Percentiles rank a stretch among this genome's conserved stretches.
phyloP scores from a whole-genome alignment of 2,797 vertebrate species.

The Pipistrellus pipistrellus region DNA sequence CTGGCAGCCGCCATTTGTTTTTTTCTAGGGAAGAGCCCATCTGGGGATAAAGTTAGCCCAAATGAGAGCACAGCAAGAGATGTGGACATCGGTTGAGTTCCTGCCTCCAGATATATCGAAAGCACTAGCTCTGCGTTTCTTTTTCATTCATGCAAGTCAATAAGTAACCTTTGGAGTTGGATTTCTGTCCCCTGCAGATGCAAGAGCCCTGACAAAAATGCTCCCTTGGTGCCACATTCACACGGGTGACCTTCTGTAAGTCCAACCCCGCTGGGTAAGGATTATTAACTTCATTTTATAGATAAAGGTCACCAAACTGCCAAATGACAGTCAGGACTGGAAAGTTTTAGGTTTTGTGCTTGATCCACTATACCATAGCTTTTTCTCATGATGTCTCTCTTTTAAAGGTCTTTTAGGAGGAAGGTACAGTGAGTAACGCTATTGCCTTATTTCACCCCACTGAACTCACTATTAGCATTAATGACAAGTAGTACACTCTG shows the following conservation, averaged over 20 bases:
- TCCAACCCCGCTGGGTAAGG: constrained; percentile 10
- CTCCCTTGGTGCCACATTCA: neutral
- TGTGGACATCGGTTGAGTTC: neutral
- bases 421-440: neutral
- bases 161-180: constrained; percentile 30
- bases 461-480: neutral
- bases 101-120: neutral
- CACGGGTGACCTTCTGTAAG: constrained; percentile 10
- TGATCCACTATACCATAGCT: neutral
- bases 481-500: neutral
- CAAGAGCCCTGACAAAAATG: constrained; percentile 24
- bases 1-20: neutral
- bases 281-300: constrained; percentile 61
- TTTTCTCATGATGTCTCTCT: neutral
- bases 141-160: neutral
- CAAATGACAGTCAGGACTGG: constrained; percentile 39
- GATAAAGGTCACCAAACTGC: constrained; percentile 64
- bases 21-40: neutral
- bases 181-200: constrained; percentile 28
- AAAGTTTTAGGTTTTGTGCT: constrained; percentile 45
- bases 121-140: neutral
- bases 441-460: neutral
- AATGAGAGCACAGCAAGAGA: neutral
- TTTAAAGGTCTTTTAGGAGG: constrained; percentile 22
- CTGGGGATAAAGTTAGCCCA: neutral